Base-by-base conservation (phyloP, 2,113 vertebrate species). In the Pachycephala philippinensis region DNA sequence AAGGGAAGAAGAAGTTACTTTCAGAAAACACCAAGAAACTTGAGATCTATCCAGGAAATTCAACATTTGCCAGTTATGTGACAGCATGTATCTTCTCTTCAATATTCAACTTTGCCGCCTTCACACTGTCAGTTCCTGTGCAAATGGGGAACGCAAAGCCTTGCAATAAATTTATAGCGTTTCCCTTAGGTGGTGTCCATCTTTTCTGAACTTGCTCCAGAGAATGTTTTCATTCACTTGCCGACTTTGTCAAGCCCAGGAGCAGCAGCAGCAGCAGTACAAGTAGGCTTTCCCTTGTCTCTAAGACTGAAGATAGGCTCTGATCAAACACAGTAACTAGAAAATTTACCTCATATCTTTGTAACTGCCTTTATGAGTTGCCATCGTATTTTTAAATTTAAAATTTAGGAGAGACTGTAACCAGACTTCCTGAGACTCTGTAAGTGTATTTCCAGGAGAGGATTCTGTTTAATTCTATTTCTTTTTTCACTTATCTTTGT, bases 61-160 rank as follows among this genome's bases (percentile, higher is more conserved):
- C 39, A 33, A 22, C 13, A 26, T 76, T 83, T 86, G 5, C 31
- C 37, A 31, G 7, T 30, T 82, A 3, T 60, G 6, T 42, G 26
- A 59, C 47, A 84, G 9, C 37, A 24, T 80, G 57, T 88, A 5
- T 78, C 16, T 49, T 79, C 26, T 16, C 18, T 53, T 65, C 3
- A 3, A 1, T 68, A 39, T 47, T 89, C 5, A 3, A 0, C 9
- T 52, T 74, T 30, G 18, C 49, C 2, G 1, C 23, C 33, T 66
- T 89, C 21, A 52, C 13, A 24, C 24, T 1, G 0, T 68, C 15
- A 27, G 21, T 68, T 28, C 12, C 20, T 59, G 7, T 45, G 63
- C 2, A 1, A 82, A 45, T 2, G 4, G 11, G 7, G 15, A 76
- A 15, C 1, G 3, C 1, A 4, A 63, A 65, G 7, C 31, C 17